Percentiles rank a stretch among this genome's conserved stretches.
phyloP scores from a whole-genome alignment of 2,888 invertebrate genomes.

The Spisula solida region DNA sequence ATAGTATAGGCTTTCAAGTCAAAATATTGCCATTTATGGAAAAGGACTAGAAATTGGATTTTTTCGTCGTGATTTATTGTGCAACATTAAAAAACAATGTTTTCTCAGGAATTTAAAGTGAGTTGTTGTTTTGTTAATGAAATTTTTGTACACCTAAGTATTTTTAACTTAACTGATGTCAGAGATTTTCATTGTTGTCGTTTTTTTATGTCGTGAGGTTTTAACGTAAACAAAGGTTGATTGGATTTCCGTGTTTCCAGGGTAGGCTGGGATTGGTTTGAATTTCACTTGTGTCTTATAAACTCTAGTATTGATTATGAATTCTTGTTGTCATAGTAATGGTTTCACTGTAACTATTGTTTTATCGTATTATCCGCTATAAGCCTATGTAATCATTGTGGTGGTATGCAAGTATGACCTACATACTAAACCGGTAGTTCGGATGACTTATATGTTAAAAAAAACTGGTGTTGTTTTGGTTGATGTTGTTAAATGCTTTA shows the following conservation, averaged over 20 bases:
- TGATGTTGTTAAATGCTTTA: no score
- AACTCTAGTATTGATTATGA: not conserved
- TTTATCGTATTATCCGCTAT: not conserved
- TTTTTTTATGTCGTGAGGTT: not conserved
- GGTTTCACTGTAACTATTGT: not conserved
- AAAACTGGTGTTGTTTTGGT: not conserved
- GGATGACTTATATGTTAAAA: not conserved
- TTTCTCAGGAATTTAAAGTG: slow-evolving; percentile 30
- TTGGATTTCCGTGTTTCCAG: not conserved
- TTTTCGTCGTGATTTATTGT: slow-evolving; percentile 24
- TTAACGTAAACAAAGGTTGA: not conserved
- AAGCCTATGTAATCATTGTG: not conserved
- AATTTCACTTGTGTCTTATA: not conserved
- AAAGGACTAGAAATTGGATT: slow-evolving; percentile 7
- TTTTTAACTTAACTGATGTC: not conserved
- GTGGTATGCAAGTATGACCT: not conserved
- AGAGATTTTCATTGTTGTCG: not conserved
- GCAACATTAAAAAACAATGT: not conserved
- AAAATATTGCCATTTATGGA: slow-evolving; percentile 49
- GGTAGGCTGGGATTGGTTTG: not conserved
- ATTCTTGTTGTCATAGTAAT: slow-evolving; percentile 1
- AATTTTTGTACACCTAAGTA: not conserved
- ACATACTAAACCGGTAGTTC: not conserved
- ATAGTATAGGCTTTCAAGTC: slow-evolving; percentile 41
- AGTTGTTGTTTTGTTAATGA: not conserved